Evolutionary conservation across 2,113 vertebrate species (phyloP).

Genomic region (Tragelaphus strepsiceros): DNA sequence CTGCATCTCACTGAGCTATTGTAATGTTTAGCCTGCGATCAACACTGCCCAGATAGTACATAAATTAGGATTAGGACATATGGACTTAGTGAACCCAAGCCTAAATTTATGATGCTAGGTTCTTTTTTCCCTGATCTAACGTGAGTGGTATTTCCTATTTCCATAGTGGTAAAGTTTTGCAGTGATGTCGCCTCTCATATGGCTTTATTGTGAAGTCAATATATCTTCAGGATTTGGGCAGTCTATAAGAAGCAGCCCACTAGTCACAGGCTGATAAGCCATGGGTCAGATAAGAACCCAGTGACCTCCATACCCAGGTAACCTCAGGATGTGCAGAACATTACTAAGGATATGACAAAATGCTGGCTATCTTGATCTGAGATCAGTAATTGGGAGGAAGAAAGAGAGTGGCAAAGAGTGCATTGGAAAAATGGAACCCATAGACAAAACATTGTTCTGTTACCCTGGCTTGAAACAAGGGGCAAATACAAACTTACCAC

Average conservation of each 20-base stretch:
- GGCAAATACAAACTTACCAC: neutral
- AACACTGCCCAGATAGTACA: rapidly evolving
- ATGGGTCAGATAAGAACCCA: neutral
- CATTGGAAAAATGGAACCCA: neutral
- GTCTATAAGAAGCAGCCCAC: neutral
- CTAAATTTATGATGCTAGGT: neutral
- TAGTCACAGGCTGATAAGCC: neutral
- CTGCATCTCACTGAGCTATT: neutral
- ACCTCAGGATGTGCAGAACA: neutral
- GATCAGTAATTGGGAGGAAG: neutral
- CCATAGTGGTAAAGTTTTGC: neutral
- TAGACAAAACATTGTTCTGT: neutral
- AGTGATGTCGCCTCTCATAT: neutral
- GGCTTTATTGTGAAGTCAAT: neutral
- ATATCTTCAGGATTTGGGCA: neutral
- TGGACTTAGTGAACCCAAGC: neutral
- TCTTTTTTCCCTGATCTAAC: neutral
- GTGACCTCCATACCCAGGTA: neutral
- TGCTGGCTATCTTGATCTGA: neutral
- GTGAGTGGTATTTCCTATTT: neutral
- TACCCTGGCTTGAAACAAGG: neutral
- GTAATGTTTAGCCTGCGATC: neutral
- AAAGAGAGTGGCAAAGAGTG: neutral
- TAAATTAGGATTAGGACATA: neutral
- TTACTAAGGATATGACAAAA: neutral